Evolutionary conservation across 2,113 vertebrate species (phyloP).

Genomic region (Megaceryle torquata): DNA sequence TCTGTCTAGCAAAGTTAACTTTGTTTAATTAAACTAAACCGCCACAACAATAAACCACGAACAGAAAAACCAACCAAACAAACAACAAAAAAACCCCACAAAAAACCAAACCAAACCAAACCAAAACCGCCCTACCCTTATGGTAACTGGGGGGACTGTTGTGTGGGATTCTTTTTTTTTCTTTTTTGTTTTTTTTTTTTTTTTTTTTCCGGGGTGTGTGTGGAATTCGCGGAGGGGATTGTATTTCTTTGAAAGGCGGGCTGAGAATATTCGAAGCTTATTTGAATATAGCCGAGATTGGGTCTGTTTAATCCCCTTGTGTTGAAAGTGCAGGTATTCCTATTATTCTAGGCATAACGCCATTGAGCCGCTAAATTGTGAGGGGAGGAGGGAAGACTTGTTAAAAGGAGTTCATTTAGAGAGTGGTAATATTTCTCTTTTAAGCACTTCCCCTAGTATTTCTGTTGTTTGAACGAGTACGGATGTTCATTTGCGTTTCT

Average conservation of each 20-base stretch:
- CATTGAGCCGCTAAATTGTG: background rate
- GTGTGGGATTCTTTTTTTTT: background rate
- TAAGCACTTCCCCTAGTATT: background rate
- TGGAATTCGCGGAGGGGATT: background rate
- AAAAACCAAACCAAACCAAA: no score
- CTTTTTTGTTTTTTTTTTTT: background rate
- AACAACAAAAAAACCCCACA: no score
- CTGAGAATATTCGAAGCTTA: background rate
- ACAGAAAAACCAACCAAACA: no score
- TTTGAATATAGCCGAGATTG: background rate
- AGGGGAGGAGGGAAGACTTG: background rate
- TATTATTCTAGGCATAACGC: background rate
- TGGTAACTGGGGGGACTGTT: background rate
- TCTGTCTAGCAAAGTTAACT: no score
- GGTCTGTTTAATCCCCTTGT: background rate
- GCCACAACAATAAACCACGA: no score
- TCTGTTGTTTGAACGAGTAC: background rate
- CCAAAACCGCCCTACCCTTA: background rate
- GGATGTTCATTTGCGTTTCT: background rate
- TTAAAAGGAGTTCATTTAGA: background rate
- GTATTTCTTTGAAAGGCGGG: background rate
- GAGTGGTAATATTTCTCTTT: background rate
- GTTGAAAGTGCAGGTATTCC: slow-evolving; percentile 36
- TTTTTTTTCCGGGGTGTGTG: fast-evolving
- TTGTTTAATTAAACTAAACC: no score